Conservation (phyloP, 2,113 vertebrate species). For the Peromyscus leucopus region DNA sequence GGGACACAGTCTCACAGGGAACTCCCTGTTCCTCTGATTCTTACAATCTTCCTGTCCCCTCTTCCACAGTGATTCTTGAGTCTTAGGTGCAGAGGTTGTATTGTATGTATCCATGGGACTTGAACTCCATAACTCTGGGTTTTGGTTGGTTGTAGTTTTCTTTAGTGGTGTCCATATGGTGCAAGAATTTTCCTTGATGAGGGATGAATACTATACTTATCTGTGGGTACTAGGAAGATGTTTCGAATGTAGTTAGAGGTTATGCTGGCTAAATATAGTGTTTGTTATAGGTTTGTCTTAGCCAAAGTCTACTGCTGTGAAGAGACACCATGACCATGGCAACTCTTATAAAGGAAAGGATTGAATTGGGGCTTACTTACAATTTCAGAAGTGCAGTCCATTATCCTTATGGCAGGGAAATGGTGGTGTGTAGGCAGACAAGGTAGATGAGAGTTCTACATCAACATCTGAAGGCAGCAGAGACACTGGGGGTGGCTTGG, state of each 20-base stretch:
- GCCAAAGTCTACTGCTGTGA: not conserved
- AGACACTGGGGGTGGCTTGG: not conserved
- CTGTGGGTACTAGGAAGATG: not conserved
- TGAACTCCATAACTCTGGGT: not conserved
- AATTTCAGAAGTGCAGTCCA: not conserved
- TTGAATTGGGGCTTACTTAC: not conserved
- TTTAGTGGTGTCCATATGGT: not conserved
- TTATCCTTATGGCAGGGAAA: not conserved
- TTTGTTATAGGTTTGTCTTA: not conserved
- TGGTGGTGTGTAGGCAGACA: not conserved
- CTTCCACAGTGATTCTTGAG: not conserved
- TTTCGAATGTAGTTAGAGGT: not conserved
- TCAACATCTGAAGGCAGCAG: not conserved
- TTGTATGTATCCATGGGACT: not conserved
- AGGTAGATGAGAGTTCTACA: not conserved
- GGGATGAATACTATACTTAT: not conserved
- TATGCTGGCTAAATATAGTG: not conserved
- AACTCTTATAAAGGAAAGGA: not conserved
- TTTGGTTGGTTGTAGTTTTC: not conserved
- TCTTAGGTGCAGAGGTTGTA: not conserved
- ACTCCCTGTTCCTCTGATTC: not conserved
- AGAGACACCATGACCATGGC: not conserved
- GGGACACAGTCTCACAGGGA: not conserved
- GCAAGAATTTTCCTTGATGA: not conserved
- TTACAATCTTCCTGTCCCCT: not conserved